Conservation (phyloP, 53 echinoderm and acorn worm species). For the Paracentrotus lividus region DNA sequence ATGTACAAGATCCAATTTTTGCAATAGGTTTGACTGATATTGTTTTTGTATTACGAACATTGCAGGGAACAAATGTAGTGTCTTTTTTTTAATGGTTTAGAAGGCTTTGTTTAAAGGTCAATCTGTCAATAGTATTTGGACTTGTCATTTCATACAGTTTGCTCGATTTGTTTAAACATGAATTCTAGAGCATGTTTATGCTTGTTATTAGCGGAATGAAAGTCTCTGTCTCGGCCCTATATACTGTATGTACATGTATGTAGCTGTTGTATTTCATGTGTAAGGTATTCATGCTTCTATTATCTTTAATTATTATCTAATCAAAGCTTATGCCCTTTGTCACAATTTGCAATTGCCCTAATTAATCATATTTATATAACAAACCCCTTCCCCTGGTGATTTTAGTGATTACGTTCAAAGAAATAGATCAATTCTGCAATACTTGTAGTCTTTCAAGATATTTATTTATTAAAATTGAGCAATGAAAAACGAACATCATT, state of each 20-base stretch:
- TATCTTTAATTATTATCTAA: background rate
- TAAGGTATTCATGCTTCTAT: slow-evolving; percentile 12
- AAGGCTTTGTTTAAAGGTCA: too few relatives aligned
- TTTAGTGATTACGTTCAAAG: too few relatives aligned
- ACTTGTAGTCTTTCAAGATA: slow-evolving; percentile 17
- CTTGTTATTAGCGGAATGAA: background rate
- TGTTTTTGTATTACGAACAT: background rate
- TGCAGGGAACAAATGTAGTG: background rate
- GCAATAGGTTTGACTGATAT: slow-evolving; percentile 5
- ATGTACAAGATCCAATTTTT: slow-evolving; percentile 2
- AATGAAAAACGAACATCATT: background rate
- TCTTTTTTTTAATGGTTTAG: background rate
- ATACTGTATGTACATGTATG: background rate
- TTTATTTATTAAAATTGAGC: background rate
- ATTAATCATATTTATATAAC: background rate
- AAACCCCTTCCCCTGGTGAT: background rate
- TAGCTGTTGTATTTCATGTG: background rate
- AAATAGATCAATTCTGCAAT: background rate
- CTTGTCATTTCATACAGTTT: background rate
- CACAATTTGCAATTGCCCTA: background rate
- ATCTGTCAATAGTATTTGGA: too few relatives aligned
- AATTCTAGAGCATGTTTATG: background rate
- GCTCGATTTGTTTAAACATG: background rate
- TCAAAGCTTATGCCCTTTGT: background rate
- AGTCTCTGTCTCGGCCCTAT: background rate